These are phyloP conservation scores for Lamellibrachia satsuma DNA, from an alignment of 2,888 invertebrate genomes.

Conservation along the genomic window DNA sequence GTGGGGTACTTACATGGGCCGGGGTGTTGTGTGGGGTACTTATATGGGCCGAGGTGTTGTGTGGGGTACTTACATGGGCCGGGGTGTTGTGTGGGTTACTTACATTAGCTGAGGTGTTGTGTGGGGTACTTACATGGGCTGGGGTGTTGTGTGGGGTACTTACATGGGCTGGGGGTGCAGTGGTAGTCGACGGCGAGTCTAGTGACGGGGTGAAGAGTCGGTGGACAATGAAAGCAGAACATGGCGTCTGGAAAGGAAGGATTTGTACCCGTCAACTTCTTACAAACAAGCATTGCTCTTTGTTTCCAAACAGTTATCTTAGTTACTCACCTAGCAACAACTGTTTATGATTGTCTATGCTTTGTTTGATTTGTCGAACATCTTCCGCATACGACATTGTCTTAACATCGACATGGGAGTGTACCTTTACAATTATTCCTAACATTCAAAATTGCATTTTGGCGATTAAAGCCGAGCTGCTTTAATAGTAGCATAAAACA, in stretches of 20 bases:
- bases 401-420: too few relatives aligned
- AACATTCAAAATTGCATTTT: too few relatives aligned
- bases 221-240: conserved; percentile 44
- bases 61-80: not conserved
- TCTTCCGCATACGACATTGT: too few relatives aligned
- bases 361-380: too few relatives aligned
- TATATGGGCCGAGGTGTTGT: not conserved
- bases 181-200: not conserved
- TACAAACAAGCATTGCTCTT: too few relatives aligned
- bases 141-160: not conserved
- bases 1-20: not conserved
- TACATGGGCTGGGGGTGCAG: not conserved
- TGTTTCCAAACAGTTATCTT: too few relatives aligned
- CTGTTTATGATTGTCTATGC: too few relatives aligned
- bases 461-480: too few relatives aligned
- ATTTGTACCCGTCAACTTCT: not conserved
- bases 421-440: too few relatives aligned
- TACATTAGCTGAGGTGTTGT: not conserved
- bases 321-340: too few relatives aligned
- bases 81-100: not conserved
- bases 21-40: not conserved
- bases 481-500: too few relatives aligned
- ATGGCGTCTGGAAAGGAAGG: conserved; percentile 25
- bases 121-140: too few relatives aligned
- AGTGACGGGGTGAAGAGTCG: conserved; percentile 13